phyloP scores from a whole-genome alignment of 2,888 invertebrate genomes.

The Ormyrus pomaceus region DNA sequence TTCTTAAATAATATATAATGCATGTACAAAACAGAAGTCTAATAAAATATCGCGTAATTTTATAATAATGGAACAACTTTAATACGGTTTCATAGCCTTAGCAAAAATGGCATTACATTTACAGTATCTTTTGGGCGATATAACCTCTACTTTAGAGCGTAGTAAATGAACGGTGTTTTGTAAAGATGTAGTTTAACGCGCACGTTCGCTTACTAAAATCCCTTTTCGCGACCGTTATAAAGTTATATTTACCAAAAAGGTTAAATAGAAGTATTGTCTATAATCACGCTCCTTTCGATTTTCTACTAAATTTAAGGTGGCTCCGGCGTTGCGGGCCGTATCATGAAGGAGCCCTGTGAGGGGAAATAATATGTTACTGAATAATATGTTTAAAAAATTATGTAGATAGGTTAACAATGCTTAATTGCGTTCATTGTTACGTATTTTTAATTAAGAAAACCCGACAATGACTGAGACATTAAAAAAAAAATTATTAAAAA shows the following conservation, averaged over 20 bases:
- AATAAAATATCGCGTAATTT: neutral
- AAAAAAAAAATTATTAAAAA: too few species aligned
- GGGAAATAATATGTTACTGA: too few species aligned
- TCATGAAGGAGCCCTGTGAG: too few species aligned
- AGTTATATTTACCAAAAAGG: conserved; percentile 24
- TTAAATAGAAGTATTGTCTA: neutral
- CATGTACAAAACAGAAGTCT: neutral
- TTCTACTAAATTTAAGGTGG: neutral
- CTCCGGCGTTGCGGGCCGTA: neutral
- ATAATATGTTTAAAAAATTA: too few species aligned
- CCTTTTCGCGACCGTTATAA: neutral
- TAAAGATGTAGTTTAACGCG: neutral
- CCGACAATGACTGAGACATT: too few species aligned
- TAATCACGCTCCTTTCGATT: neutral
- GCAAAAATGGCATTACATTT: conserved; percentile 6
- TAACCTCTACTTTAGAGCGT: conserved; percentile 16
- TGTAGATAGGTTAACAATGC: too few species aligned
- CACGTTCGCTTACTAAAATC: conserved; percentile 8
- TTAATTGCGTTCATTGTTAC: too few species aligned
- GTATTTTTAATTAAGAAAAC: too few species aligned
- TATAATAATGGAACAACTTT: conserved; percentile 12
- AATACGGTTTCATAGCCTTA: neutral
- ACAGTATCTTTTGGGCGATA: conserved; percentile 24
- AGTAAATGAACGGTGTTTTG: conserved; percentile 9
- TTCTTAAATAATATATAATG: too few species aligned